These are phyloP conservation scores for Tinea semifulvella DNA, from an alignment of 2,888 invertebrate genomes.

Conservation along the genomic window DNA sequence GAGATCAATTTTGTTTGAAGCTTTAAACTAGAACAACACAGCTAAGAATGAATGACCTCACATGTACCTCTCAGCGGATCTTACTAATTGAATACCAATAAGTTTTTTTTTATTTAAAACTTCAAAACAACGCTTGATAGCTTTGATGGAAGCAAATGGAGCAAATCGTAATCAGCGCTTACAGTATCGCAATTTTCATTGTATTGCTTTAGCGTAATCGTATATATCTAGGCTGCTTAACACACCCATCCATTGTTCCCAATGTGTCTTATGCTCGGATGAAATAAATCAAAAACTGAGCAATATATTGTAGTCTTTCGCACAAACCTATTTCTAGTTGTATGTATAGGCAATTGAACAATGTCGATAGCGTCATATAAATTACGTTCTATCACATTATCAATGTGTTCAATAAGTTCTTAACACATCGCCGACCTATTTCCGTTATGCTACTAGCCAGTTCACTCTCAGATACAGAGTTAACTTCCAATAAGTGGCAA, in stretches of 20 bases:
- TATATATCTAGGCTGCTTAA: constrained; percentile 23
- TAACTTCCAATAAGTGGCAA: neutral
- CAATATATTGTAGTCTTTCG: constrained; percentile 30
- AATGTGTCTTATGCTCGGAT: constrained; percentile 40
- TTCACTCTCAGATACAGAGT: neutral
- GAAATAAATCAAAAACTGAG: constrained; percentile 33
- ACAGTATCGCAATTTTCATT: constrained; percentile 11
- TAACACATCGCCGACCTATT: neutral
- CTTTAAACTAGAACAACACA: constrained; percentile 2
- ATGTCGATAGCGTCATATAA: neutral
- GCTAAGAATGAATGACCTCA: constrained; percentile 7
- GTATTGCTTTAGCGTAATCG: neutral
- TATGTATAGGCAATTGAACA: neutral
- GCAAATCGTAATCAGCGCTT: constrained; percentile 2
- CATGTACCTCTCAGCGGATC: neutral
- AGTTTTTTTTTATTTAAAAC: no score
- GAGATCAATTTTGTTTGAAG: neutral
- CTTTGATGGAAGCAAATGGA: neutral
- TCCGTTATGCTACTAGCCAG: neutral
- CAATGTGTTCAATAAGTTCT: constrained; percentile 1
- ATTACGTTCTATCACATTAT: neutral
- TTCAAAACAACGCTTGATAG: neutral
- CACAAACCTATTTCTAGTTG: neutral
- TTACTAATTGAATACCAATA: constrained; percentile 12
- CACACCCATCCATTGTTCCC: constrained; percentile 53